These are phyloP conservation scores for Tipula lateralis DNA, from an alignment of 2,888 invertebrate species.

Conservation along the genomic window DNA sequence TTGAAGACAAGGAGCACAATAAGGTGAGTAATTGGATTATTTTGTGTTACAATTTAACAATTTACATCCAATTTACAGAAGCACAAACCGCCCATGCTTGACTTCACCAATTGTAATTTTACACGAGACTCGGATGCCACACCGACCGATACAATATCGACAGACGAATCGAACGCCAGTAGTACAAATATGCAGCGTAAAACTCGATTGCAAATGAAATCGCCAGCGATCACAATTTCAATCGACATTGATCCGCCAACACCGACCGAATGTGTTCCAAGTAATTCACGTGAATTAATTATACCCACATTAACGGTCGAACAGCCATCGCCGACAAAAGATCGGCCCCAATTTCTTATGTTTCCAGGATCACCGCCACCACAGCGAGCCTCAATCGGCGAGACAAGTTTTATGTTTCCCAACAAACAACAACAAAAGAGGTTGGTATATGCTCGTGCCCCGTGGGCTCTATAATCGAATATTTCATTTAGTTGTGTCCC, in stretches of 20 bases:
- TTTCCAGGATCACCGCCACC: slow-evolving; percentile 57
- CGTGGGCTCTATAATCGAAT: not conserved
- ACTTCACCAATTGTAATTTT: not conserved
- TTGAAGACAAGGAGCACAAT: not conserved
- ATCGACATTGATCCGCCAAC: slow-evolving; percentile 43
- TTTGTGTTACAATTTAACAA: not conserved
- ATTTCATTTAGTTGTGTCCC: not conserved
- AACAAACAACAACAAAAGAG: slow-evolving; percentile 51
- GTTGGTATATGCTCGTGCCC: slow-evolving; percentile 34
- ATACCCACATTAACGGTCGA: slow-evolving; percentile 64
- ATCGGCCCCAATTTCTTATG: slow-evolving; percentile 48
- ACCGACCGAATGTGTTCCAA: slow-evolving; percentile 38
- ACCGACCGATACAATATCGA: slow-evolving; percentile 33
- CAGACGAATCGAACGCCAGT: slow-evolving; percentile 39
- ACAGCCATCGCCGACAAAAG: slow-evolving; percentile 64
- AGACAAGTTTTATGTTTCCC: slow-evolving; percentile 46
- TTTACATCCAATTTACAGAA: no score
- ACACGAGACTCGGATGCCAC: slow-evolving; percentile 36
- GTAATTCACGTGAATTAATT: slow-evolving; percentile 51
- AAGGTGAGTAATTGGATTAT: not conserved
- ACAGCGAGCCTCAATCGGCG: slow-evolving; percentile 48
- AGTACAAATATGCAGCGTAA: slow-evolving; percentile 36
- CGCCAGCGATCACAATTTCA: slow-evolving; percentile 36
- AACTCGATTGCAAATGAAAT: slow-evolving; percentile 32
- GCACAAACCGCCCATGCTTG: not conserved